A percentile compares a stretch with the other conserved stretches of the same genome.
Conservation (phyloP, 92 coral and sea anemone genomes). For the Porites evermanni region DNA sequence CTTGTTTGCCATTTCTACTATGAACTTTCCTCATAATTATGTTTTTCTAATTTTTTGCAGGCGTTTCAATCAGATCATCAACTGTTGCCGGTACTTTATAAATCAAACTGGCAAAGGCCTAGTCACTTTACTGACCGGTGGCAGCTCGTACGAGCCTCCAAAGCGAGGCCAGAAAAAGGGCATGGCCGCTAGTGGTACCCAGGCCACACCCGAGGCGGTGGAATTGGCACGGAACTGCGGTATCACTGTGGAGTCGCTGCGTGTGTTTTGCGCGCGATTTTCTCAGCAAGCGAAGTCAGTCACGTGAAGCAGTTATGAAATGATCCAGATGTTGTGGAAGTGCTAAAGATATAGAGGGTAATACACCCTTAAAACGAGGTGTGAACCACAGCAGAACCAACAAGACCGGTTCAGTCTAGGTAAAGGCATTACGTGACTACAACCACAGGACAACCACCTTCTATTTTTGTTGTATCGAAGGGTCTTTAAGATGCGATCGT, state of each 20-base stretch:
- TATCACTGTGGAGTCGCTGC: conserved; percentile 88
- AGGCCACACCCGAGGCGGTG: conserved; percentile 91
- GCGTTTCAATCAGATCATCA: conserved; percentile 96
- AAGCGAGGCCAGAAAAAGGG: conserved; percentile 85
- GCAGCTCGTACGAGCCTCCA: conserved; percentile 63
- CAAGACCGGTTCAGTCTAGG: conserved; percentile 41
- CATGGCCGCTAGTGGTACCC: conserved; percentile 81
- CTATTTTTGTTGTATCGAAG: neutral
- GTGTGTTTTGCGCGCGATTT: conserved; percentile 89
- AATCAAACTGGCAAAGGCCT: conserved; percentile 89
- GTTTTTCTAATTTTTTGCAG: conserved; percentile 50
- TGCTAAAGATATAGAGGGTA: conserved; percentile 49
- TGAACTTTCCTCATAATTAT: neutral
- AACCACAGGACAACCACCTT: conserved; percentile 30
- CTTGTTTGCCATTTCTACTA: neutral
- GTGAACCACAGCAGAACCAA: conserved; percentile 30
- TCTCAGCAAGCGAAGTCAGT: conserved; percentile 57
- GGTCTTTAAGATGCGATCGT: conserved; percentile 21
- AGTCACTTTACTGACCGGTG: conserved; percentile 92
- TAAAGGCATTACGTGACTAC: neutral
- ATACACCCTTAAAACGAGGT: conserved; percentile 27
- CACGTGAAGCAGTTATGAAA: conserved; percentile 61
- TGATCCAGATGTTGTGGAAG: conserved; percentile 39
- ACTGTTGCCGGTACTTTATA: conserved; percentile 91
- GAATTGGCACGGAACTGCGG: conserved; percentile 95